phyloP scores from a whole-genome alignment of 2,888 invertebrate species.

The Epiblema foenella region DNA sequence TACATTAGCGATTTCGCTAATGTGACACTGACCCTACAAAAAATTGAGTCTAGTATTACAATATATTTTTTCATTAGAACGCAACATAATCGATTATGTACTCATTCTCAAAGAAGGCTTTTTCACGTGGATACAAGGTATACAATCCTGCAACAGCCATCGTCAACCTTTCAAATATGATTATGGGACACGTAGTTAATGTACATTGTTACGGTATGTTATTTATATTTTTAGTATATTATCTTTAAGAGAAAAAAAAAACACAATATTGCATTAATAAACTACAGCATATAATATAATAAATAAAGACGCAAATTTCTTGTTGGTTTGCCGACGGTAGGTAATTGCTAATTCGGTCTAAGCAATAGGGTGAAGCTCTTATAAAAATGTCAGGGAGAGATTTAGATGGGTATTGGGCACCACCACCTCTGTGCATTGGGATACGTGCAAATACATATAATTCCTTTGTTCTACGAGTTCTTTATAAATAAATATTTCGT shows the following conservation, averaged over 20 bases:
- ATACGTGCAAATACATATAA: slow-evolving; percentile 52
- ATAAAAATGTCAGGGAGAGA: slow-evolving; percentile 79
- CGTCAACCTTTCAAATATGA: neutral
- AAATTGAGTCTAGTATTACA: too few relatives aligned
- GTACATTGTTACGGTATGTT: too few relatives aligned
- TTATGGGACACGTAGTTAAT: neutral
- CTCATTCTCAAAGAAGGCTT: too few relatives aligned
- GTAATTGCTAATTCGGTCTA: slow-evolving; percentile 74
- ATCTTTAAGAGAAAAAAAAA: too few relatives aligned
- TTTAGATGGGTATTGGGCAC: slow-evolving; percentile 66
- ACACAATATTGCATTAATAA: neutral
- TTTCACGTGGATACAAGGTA: too few relatives aligned
- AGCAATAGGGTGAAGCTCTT: slow-evolving; percentile 78
- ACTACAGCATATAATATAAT: neutral
- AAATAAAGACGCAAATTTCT: neutral
- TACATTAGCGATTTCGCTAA: too few relatives aligned
- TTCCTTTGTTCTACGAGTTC: slow-evolving; percentile 37
- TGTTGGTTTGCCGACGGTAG: slow-evolving; percentile 57
- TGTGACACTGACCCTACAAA: too few relatives aligned
- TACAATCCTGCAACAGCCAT: neutral
- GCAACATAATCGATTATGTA: too few relatives aligned
- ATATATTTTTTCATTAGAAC: too few relatives aligned
- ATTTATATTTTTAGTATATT: too few relatives aligned
- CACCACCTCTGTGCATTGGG: slow-evolving; percentile 65
- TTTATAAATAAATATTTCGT: slow-evolving; percentile 37